Percentiles rank a stretch among this genome's conserved stretches.
These are phyloP conservation scores for Puma concolor DNA, from an alignment of 2,113 vertebrate genomes.

Conservation along the genomic window DNA sequence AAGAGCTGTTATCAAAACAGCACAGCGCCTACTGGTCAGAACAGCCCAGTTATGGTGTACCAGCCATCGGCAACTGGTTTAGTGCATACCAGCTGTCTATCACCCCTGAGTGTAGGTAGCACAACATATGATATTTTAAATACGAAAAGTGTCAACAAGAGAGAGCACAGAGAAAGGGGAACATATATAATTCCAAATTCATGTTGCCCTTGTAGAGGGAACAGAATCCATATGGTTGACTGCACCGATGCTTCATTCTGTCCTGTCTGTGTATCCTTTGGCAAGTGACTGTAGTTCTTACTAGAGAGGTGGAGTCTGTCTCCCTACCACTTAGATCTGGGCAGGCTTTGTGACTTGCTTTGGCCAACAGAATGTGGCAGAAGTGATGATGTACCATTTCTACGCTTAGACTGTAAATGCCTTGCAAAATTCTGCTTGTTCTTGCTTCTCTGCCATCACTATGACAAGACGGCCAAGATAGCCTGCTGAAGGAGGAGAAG, in stretches of 20 bases:
- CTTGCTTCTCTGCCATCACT: background rate
- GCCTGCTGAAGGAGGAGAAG: background rate
- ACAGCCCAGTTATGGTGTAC: background rate
- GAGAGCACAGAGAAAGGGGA: background rate
- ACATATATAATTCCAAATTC: background rate
- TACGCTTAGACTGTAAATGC: background rate
- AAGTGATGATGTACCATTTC: background rate
- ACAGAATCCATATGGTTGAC: background rate
- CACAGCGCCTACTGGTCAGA: background rate
- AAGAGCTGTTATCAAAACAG: background rate
- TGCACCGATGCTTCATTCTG: background rate
- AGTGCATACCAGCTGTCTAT: background rate
- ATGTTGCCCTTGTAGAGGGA: background rate
- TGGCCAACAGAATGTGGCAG: background rate
- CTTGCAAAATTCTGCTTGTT: background rate
- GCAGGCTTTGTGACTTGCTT: background rate
- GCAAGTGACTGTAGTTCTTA: background rate
- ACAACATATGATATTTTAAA: background rate
- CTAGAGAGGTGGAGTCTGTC: background rate
- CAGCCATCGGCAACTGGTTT: background rate
- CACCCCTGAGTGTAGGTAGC: background rate
- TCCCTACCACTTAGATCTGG: background rate
- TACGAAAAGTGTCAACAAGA: background rate
- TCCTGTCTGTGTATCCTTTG: background rate
- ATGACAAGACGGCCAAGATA: background rate